These are phyloP conservation scores for Nephrotoma guestfalica DNA, from an alignment of 2,888 invertebrate genomes.

Conservation along the genomic window DNA sequence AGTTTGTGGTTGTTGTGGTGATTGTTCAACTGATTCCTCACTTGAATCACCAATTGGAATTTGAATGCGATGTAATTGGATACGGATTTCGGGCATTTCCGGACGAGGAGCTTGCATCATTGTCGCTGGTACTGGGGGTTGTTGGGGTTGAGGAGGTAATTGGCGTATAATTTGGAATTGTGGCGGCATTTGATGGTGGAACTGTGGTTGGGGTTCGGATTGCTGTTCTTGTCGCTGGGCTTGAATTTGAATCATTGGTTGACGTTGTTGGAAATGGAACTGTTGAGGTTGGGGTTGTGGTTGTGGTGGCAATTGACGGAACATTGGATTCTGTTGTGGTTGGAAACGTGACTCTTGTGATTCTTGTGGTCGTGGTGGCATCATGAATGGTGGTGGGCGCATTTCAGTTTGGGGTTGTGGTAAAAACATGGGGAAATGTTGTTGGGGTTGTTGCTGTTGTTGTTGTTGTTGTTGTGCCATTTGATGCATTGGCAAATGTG, in stretches of 20 bases:
- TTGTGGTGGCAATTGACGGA: constrained; percentile 21
- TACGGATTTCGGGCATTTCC: constrained; percentile 28
- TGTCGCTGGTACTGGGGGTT: constrained; percentile 27
- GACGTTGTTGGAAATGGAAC: constrained; percentile 9
- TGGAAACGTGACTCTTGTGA: constrained; percentile 1
- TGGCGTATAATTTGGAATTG: constrained; percentile 12
- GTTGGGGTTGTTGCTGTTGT: constrained; percentile 1
- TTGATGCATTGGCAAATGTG: constrained; percentile 32
- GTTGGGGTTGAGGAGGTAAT: constrained; percentile 26
- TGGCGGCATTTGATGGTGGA: constrained; percentile 18
- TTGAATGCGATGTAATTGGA: constrained; percentile 34
- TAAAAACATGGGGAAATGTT: not conserved
- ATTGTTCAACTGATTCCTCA: constrained; percentile 27
- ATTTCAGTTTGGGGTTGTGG: constrained; percentile 1
- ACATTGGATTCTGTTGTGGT: not conserved
- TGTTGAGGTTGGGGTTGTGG: constrained; percentile 13
- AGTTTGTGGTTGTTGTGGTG: constrained; percentile 13
- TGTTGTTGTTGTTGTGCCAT: constrained; percentile 13
- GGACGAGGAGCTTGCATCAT: constrained; percentile 35
- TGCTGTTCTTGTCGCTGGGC: constrained; percentile 6
- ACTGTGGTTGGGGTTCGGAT: constrained; percentile 8
- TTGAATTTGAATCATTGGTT: constrained; percentile 9
- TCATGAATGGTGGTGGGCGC: constrained; percentile 11
- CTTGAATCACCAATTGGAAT: constrained; percentile 31
- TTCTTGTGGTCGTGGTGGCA: constrained; percentile 25